These are phyloP conservation scores for Campoletis sonorensis DNA, from an alignment of 1,140 invertebrate species.

Conservation along the genomic window DNA sequence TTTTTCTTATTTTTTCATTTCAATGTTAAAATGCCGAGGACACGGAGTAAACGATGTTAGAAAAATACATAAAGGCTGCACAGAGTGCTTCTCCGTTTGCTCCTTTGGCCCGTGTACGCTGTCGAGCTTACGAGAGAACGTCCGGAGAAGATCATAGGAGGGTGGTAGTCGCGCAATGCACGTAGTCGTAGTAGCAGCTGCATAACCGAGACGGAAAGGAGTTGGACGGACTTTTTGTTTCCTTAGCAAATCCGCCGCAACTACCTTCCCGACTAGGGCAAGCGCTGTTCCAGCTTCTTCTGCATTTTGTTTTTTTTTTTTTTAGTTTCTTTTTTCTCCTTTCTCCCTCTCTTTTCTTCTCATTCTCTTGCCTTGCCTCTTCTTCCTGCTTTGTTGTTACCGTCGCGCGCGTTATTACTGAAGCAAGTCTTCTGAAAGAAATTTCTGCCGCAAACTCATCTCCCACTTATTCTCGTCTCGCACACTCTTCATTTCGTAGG, in stretches of 20 bases:
- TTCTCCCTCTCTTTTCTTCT: neutral
- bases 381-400: neutral
- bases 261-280: slow-evolving; percentile 80
- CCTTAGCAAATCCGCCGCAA: slow-evolving; percentile 80
- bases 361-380: neutral
- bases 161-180: slow-evolving; percentile 33
- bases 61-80: neutral
- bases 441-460: neutral
- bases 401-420: slow-evolving; percentile 3
- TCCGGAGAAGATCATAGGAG: neutral
- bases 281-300: slow-evolving; percentile 40
- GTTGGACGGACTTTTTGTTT: slow-evolving; percentile 79
- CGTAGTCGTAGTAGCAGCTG: slow-evolving; percentile 60
- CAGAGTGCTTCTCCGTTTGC: neutral
- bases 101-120: neutral
- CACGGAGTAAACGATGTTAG: slow-evolving; percentile 10
- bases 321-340: too few relatives aligned
- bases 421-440: slow-evolving; percentile 20
- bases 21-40: neutral
- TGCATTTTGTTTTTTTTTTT: slow-evolving; percentile 26
- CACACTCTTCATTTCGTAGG: neutral
- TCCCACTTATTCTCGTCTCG: neutral
- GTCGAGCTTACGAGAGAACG: neutral
- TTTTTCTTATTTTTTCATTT: neutral
- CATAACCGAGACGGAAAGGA: slow-evolving; percentile 78